These are phyloP conservation scores for Stegophylla sp. DNA, from an alignment of 2,888 invertebrate species.

Conservation along the genomic window DNA sequence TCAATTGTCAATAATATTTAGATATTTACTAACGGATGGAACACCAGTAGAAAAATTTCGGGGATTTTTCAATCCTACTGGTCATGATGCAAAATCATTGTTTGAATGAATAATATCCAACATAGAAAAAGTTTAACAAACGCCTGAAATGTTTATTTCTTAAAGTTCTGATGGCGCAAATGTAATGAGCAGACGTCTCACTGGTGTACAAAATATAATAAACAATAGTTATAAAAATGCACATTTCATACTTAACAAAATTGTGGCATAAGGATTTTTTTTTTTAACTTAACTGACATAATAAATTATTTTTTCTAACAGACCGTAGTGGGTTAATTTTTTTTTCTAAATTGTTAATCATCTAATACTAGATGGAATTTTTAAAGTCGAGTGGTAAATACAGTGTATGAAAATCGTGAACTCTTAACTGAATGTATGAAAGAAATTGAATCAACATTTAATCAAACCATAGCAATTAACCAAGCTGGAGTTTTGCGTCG, in stretches of 20 bases:
- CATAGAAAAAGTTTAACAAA: too few relatives aligned
- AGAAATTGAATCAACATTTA: slow-evolving; percentile 61
- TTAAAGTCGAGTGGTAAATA: slow-evolving; percentile 61
- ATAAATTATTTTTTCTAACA: slow-evolving; percentile 61
- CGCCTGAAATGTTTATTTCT: neutral
- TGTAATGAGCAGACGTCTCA: slow-evolving; percentile 10
- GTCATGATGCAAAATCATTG: slow-evolving; percentile 59
- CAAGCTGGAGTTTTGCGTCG: slow-evolving; percentile 38
- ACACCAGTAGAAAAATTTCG: slow-evolving; percentile 61
- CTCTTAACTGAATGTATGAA: slow-evolving; percentile 62
- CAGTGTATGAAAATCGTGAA: slow-evolving; percentile 61
- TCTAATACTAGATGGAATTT: slow-evolving; percentile 61
- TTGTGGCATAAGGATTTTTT: slow-evolving; percentile 61
- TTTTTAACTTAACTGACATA: slow-evolving; percentile 60
- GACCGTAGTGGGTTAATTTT: slow-evolving; percentile 61
- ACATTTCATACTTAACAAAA: too few relatives aligned
- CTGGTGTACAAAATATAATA: neutral
- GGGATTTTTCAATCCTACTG: slow-evolving; percentile 60
- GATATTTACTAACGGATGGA: slow-evolving; percentile 61
- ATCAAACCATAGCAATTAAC: slow-evolving; percentile 57
- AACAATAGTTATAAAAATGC: too few relatives aligned
- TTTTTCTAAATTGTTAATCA: slow-evolving; percentile 61
- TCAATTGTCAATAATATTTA: slow-evolving; percentile 61
- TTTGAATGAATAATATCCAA: too few relatives aligned
- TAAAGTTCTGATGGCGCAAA: neutral